Evolutionary conservation across 2,888 invertebrate species (phyloP), one percentile per base, ranked within the genome.

Genomic region (Tinea pellionella): DNA sequence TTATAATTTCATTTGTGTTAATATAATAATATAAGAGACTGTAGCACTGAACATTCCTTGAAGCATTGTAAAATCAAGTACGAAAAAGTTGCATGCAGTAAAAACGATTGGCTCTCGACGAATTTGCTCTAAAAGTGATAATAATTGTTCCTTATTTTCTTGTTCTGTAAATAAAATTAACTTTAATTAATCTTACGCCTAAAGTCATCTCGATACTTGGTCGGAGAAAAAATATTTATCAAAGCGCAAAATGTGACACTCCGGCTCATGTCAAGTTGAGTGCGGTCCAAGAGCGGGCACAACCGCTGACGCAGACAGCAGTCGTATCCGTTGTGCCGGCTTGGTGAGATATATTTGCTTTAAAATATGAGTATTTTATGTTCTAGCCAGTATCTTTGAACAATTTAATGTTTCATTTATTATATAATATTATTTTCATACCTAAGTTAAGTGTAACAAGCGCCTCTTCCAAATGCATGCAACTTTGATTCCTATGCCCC

Each of bases 41-140:
- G 42, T 42, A 41, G 24, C 41, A 18, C 59, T 59, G 59, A 59
- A 42, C 42, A 59, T 42, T 15, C 41, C 24, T 43, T 24, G 59
- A 13, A 59, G 19, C 42, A 42, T 24, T n/a, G 24, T 59, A 43
- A 16, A 59, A 24, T 59, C 42, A 15, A 59, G 59, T 9, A 42
- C 42, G 11, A 59, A 24, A 42, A 59, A 24, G 42, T 59, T 37
- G 24, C 42, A 42, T n/a, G 43, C 59, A 2, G 59, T 42, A 41
- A 59, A 59, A 37, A 19, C 24, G 4, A 59, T 16, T 1, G 59
- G 59, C 24, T 59, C 43, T 6, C 59, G 59, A 19, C 42, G 59
- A 12, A 59, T 59, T 19, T 42, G 59, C n/a, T 59, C 42, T 9
- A 59, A 16, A 63, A 60, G 65, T 63, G 63, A 55, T 58, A 18